A percentile compares a stretch with the other conserved stretches of the same genome.
These are phyloP conservation scores for Epinotia demarniana DNA, from an alignment of 2,888 invertebrate genomes.

Conservation along the genomic window DNA sequence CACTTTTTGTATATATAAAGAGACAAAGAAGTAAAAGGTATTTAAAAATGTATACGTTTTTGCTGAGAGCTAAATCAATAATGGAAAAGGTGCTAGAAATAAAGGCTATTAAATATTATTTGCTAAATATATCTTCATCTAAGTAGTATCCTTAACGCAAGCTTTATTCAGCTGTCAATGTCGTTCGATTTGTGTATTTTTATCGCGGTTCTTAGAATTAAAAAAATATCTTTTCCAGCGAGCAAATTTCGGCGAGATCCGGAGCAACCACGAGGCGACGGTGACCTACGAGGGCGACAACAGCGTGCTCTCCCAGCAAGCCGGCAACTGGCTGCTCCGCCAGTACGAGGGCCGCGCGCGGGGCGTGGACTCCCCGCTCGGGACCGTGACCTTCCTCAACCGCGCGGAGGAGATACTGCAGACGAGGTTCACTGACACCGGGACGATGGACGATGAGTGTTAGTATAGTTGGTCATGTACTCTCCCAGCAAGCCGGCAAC, in stretches of 20 bases:
- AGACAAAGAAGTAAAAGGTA: no score
- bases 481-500: slow-evolving; percentile 86
- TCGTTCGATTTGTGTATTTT: no score
- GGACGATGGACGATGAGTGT: slow-evolving; percentile 69
- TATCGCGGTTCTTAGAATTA: no score
- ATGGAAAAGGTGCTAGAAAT: no score
- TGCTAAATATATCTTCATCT: no score
- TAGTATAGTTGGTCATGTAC: slow-evolving; percentile 48
- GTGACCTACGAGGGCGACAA: slow-evolving; percentile 98
- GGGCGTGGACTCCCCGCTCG: slow-evolving; percentile 87
- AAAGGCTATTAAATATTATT: no score
- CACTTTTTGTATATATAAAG: no score
- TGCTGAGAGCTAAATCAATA: no score
- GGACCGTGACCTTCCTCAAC: slow-evolving; percentile 88
- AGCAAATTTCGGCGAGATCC: slow-evolving; percentile 92
- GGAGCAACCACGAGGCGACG: slow-evolving; percentile 94
- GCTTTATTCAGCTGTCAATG: slow-evolving; percentile 63
- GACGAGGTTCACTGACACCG: slow-evolving; percentile 52
- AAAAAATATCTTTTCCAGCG: slow-evolving; percentile 71
- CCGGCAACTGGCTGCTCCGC: slow-evolving; percentile 93
- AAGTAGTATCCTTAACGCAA: slow-evolving; percentile 60
- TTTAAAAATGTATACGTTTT: no score
- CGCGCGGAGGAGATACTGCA: slow-evolving; percentile 53
- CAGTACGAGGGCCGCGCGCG: slow-evolving; percentile 84
- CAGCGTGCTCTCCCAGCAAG: slow-evolving; percentile 95